Percentiles rank a stretch among this genome's conserved stretches.
Conservation (phyloP, 2,797 vertebrate genomes). For the Salarias fasciatus region DNA sequence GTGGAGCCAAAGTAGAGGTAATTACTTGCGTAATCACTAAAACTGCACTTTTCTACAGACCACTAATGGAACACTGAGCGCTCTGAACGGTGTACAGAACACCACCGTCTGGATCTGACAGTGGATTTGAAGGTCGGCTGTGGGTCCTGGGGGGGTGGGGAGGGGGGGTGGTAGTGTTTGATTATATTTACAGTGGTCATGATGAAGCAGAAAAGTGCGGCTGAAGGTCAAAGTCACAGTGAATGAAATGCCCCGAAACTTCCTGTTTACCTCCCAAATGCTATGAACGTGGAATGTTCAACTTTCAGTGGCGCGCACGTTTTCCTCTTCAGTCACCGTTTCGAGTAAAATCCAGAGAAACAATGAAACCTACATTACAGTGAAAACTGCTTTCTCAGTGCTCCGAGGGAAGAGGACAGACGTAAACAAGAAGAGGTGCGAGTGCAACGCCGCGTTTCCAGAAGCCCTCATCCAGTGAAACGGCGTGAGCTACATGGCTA, state of each 20-base stretch:
- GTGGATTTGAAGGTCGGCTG: no score
- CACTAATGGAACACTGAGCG: slow-evolving; percentile 10
- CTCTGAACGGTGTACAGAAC: slow-evolving; percentile 7
- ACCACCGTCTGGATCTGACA: background rate
- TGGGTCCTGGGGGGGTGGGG: no score
- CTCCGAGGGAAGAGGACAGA: slow-evolving; percentile 11
- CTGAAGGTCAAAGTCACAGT: no score
- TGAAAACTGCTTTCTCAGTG: slow-evolving; percentile 36
- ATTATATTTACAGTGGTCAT: no score
- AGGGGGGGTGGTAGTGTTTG: no score
- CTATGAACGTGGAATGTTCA: slow-evolving; percentile 68
- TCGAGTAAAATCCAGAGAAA: slow-evolving; percentile 22
- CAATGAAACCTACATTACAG: slow-evolving; percentile 30
- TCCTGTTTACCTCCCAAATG: background rate
- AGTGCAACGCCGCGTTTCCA: slow-evolving; percentile 18
- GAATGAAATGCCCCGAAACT: no score
- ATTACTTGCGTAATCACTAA: slow-evolving; percentile 2
- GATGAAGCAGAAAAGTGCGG: no score
- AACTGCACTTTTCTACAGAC: slow-evolving; percentile 20
- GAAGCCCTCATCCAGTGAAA: slow-evolving; percentile 19
- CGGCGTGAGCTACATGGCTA: slow-evolving; percentile 22
- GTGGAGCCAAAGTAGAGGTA: background rate
- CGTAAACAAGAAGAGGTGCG: slow-evolving; percentile 47
- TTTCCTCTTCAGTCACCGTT: background rate
- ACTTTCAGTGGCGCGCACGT: slow-evolving; percentile 44